Evolutionary conservation across 2,888 invertebrate species (phyloP).

Genomic region (Coelinius sp.): DNA sequence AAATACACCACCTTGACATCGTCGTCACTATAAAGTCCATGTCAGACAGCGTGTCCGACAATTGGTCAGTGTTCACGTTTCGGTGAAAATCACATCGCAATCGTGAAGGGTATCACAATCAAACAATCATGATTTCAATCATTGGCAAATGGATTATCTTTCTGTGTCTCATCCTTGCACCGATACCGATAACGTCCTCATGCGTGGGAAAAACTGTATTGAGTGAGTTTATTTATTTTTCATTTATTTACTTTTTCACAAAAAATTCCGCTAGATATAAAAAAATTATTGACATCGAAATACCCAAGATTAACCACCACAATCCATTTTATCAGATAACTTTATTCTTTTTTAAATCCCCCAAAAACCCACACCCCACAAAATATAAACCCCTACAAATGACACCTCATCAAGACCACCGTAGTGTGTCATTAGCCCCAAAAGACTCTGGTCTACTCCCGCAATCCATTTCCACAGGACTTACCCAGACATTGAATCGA

Average conservation of each 20-base stretch:
- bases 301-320: no score
- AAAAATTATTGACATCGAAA: no score
- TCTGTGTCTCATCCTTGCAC: constrained; percentile 50
- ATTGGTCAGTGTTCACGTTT: constrained; percentile 5
- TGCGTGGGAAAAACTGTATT: constrained; percentile 62
- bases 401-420: not conserved
- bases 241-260: no score
- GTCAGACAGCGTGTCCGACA: constrained; percentile 14
- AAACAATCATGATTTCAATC: constrained; percentile 3
- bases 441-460: constrained; percentile 41
- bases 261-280: no score
- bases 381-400: not conserved
- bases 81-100: not conserved
- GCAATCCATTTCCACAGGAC: constrained; percentile 46
- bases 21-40: constrained; percentile 14
- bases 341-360: no score
- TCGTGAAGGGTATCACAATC: not conserved
- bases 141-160: constrained; percentile 1
- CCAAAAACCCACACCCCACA: no score
- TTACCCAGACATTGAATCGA: constrained; percentile 28
- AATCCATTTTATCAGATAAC: no score
- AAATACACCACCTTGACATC: not conserved
- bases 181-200: constrained; percentile 52
- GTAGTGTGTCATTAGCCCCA: constrained; percentile 45
- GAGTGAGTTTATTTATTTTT: constrained; percentile 56